Conservation (phyloP, 2,888 invertebrate genomes). For the Ceramica pisi region DNA sequence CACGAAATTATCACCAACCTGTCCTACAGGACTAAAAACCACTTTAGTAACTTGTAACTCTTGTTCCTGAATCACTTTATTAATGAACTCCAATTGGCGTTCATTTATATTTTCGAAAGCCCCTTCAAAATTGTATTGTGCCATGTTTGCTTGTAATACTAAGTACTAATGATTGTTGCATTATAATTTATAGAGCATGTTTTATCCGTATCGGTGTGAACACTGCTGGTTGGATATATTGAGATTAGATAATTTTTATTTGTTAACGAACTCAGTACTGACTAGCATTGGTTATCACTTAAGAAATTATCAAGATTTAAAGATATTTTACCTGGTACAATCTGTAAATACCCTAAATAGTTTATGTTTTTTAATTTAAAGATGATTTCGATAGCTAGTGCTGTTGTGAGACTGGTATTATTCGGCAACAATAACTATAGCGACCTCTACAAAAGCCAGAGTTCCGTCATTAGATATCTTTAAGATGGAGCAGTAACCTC, state of each 20-base stretch:
- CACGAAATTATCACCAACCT: conserved; percentile 72
- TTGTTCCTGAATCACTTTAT: conserved; percentile 68
- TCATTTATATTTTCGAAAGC: conserved; percentile 63
- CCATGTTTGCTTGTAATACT: conserved; percentile 59
- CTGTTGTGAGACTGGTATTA: too few relatives aligned
- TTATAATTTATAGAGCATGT: conserved; percentile 31
- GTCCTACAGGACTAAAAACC: conserved; percentile 68
- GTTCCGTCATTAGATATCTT: too few relatives aligned
- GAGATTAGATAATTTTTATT: conserved; percentile 33
- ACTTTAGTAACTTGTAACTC: conserved; percentile 69
- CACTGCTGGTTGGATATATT: conserved; percentile 9
- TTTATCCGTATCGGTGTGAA: conserved; percentile 25
- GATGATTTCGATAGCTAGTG: too few relatives aligned
- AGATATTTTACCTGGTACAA: too few relatives aligned
- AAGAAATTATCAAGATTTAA: too few relatives aligned
- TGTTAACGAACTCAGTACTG: neutral
- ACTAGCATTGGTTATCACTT: too few relatives aligned
- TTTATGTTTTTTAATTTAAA: too few relatives aligned
- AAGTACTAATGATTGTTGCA: neutral
- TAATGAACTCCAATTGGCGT: conserved; percentile 70
- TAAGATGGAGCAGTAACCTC: too few relatives aligned
- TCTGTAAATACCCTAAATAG: too few relatives aligned
- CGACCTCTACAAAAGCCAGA: too few relatives aligned
- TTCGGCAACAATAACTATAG: too few relatives aligned
- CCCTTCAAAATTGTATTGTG: conserved; percentile 69